Evolutionary conservation across 1,140 invertebrate species (phyloP), one percentile per base, ranked within the genome.

Genomic region (Microplitis demolitor): DNA sequence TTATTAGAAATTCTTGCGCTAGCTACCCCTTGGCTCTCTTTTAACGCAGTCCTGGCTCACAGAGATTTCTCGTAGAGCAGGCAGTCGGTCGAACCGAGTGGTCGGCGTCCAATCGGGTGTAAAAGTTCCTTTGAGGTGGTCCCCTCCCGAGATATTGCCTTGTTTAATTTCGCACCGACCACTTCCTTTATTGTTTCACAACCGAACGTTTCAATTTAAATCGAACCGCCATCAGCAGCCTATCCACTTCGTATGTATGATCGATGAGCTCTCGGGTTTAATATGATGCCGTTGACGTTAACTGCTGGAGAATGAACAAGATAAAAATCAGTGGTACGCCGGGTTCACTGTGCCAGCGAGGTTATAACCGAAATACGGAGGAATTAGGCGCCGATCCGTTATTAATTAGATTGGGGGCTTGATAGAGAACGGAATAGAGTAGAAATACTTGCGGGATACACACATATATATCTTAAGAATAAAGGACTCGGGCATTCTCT

Each of bases 381-480:
- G 75, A 76, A 78, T 80, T 78, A 83, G 82, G 82, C 82, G 81
- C 83, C 81, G 82, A 83, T 84, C 83, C 80, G 83, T 85, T 84
- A 84, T 85, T 85, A 85, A 85, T 85, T 84, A 85, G 81, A 84
- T 82, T 83, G 83, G 76, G 78, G 76, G 75, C 24, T 39, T 24
- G 33, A 24, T 24, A 24, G 24, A 24, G 24, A 24, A 24, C 24
- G 24, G 24, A 24, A 2, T 24, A 24, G 24, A 24, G 24, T 24
- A 24, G 24, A 24, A 24, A 24, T 24, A 24, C 1, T 24, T 24
- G 24, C 24, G 24, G 24, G 24, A 24, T 24, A 24, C 24, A 24
- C 24, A 24, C 2, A 24, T 24, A 24, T 24, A 24, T 24, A 24
- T 24, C 24, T 24, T 24, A 24, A 24, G 24, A 24, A 24, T 24